Conservation (phyloP, 2,888 invertebrate species). For the Antheraea yamamai region DNA sequence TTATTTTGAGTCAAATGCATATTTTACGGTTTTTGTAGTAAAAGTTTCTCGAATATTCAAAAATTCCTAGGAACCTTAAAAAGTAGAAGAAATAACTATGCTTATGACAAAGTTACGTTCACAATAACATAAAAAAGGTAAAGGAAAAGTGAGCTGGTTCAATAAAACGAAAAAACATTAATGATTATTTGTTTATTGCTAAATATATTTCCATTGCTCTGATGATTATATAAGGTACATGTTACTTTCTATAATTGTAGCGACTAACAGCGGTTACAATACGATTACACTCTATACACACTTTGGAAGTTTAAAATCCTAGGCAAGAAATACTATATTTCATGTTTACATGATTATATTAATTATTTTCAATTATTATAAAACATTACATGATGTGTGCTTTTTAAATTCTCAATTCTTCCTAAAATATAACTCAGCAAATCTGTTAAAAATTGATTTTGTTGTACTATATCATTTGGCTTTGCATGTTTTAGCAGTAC, state of each 20-base stretch:
- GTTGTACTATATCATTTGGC: not conserved
- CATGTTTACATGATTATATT: not conserved
- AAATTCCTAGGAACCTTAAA: too few relatives aligned
- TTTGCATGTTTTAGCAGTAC: not conserved
- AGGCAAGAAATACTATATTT: conserved; percentile 3
- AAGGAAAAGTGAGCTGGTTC: not conserved
- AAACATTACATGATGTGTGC: too few relatives aligned
- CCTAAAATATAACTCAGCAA: not conserved
- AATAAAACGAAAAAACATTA: conserved; percentile 5
- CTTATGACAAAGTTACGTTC: not conserved
- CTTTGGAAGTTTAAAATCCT: conserved; percentile 6
- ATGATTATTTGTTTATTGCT: conserved; percentile 43
- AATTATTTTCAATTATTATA: not conserved
- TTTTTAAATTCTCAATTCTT: not conserved
- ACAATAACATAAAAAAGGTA: not conserved
- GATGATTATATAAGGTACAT: conserved; percentile 51
- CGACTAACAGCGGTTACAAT: conserved; percentile 31
- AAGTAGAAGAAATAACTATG: too few relatives aligned
- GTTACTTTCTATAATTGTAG: conserved; percentile 29
- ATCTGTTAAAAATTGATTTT: not conserved
- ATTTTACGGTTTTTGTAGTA: too few relatives aligned
- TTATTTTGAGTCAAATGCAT: too few relatives aligned
- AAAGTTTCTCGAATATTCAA: too few relatives aligned
- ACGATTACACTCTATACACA: conserved; percentile 21
- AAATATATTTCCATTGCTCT: conserved; percentile 69